phyloP scores from a whole-genome alignment of 2,888 invertebrate species.

The Pollenia angustigena region DNA sequence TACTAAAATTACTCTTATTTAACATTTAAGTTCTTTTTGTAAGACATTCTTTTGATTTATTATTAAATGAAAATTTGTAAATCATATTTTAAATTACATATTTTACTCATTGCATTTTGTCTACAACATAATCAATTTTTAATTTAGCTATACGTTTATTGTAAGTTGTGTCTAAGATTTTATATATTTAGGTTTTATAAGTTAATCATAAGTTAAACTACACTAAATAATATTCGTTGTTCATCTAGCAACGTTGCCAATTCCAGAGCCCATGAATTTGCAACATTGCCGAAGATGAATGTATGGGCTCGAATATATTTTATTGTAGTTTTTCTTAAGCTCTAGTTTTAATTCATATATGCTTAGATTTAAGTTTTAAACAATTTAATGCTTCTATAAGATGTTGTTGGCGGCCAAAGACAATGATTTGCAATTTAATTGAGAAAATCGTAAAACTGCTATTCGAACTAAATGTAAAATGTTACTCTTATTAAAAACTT shows the following conservation, averaged over 20 bases:
- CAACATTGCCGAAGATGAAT: conserved; percentile 66
- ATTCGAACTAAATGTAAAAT: conserved; percentile 77
- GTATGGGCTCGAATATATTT: conserved; percentile 77
- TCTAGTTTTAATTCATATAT: background rate
- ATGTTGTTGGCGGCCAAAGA: background rate
- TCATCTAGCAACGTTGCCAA: conserved; percentile 67
- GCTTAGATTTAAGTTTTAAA: conserved; percentile 39
- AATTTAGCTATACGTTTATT: conserved; percentile 45
- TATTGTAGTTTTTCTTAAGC: conserved; percentile 28
- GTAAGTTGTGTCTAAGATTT: conserved; percentile 66
- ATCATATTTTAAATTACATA: conserved; percentile 65
- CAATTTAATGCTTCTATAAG: conserved; percentile 39
- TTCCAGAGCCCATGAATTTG: conserved; percentile 78
- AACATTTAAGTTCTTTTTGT: conserved; percentile 7
- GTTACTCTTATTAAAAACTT: conserved; percentile 79
- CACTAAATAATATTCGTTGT: conserved; percentile 73
- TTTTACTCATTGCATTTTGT: conserved; percentile 57
- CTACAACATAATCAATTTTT: conserved; percentile 46
- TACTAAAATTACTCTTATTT: conserved; percentile 10
- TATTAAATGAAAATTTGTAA: background rate
- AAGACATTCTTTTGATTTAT: background rate
- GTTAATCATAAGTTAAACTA: conserved; percentile 37
- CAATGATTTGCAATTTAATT: conserved; percentile 40
- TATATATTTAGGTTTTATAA: conserved; percentile 14
- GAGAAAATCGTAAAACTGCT: conserved; percentile 52